Evolutionary conservation across 2,113 vertebrate species (phyloP).

Genomic region (Labrus mixtus): DNA sequence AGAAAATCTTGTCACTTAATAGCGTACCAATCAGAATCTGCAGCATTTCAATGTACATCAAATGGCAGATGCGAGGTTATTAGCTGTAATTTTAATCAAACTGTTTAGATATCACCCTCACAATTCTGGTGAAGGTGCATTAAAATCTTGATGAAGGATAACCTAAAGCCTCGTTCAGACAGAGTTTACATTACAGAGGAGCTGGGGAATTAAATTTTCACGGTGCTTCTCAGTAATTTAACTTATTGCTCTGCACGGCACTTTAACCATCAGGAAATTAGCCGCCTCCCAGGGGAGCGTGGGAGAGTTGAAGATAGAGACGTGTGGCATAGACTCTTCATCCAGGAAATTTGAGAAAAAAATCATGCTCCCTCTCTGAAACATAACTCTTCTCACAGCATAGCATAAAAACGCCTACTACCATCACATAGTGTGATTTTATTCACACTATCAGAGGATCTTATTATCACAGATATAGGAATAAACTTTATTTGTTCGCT

Average conservation of each 20-base stretch:
- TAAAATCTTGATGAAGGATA: background rate
- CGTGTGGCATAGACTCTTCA: background rate
- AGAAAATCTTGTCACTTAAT: background rate
- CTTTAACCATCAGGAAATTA: background rate
- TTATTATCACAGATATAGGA: background rate
- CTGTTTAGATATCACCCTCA: background rate
- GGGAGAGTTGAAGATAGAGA: background rate
- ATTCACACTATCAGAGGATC: background rate
- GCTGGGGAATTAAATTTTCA: constrained; percentile 3
- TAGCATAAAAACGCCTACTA: background rate
- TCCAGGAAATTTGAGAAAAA: background rate
- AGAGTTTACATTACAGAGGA: background rate
- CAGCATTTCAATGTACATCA: background rate
- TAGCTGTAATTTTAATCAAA: background rate
- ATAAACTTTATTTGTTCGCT: background rate
- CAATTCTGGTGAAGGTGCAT: background rate
- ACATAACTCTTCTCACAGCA: background rate
- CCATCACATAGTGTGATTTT: background rate
- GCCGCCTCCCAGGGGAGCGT: background rate
- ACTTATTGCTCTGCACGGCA: background rate
- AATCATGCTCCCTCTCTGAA: background rate
- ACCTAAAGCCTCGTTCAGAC: background rate
- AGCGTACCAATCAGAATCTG: background rate
- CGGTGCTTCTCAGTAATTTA: background rate
- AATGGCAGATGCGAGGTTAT: background rate